phyloP scores from a whole-genome alignment of 2,113 vertebrate species.

The Etheostoma cragini region DNA sequence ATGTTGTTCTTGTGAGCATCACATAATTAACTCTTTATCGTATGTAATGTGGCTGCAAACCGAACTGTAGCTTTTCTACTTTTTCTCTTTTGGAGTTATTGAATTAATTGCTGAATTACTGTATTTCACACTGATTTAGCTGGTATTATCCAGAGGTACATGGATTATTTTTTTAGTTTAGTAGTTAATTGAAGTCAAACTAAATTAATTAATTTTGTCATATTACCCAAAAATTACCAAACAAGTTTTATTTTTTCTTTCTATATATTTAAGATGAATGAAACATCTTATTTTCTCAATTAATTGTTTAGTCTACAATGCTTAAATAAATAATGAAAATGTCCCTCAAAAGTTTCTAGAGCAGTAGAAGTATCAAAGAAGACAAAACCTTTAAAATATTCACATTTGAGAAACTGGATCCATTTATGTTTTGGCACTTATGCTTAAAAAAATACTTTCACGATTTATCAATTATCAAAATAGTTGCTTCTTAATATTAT shows the following conservation, averaged over 20 bases:
- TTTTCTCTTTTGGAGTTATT: neutral
- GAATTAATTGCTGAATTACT: neutral
- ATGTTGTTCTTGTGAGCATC: constrained; percentile 26
- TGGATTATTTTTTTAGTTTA: neutral
- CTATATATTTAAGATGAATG: neutral
- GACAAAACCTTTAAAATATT: neutral
- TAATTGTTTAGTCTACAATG: neutral
- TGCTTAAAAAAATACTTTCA: neutral
- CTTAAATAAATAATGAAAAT: neutral
- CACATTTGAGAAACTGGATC: neutral
- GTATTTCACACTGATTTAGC: neutral
- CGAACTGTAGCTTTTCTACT: neutral
- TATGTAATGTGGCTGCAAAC: neutral
- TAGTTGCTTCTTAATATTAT: neutral
- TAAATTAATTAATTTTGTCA: neutral
- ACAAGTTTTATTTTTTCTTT: neutral
- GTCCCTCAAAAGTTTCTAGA: neutral
- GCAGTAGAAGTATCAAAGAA: neutral
- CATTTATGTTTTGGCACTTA: neutral
- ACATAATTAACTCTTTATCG: constrained; percentile 1
- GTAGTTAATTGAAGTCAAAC: neutral
- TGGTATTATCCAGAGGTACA: neutral
- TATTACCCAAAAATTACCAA: neutral
- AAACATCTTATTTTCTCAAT: neutral
- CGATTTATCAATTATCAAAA: neutral